These are phyloP conservation scores for Anorthoa munda DNA, from an alignment of 2,888 invertebrate genomes.

Conservation along the genomic window DNA sequence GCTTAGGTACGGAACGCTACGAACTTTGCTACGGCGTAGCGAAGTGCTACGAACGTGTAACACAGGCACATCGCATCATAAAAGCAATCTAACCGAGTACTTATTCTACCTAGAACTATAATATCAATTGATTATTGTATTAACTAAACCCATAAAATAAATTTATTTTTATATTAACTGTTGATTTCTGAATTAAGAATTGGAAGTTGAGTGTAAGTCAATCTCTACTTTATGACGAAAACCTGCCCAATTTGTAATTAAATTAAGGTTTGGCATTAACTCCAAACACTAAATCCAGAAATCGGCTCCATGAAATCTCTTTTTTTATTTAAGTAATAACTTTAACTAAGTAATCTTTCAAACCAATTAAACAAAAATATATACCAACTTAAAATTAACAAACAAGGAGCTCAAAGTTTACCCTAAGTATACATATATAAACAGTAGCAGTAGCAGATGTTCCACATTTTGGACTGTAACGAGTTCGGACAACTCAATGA, in stretches of 20 bases:
- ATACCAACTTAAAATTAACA: constrained; percentile 1
- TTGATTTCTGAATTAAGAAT: too few relatives aligned
- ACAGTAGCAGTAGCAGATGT: constrained; percentile 49
- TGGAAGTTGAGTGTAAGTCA: too few relatives aligned
- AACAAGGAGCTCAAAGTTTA: constrained; percentile 15
- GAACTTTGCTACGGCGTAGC: background rate
- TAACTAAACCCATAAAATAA: too few relatives aligned
- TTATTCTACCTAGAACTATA: too few relatives aligned
- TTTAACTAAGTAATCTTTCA: background rate
- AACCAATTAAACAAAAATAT: background rate
- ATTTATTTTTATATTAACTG: too few relatives aligned
- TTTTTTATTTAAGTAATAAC: background rate
- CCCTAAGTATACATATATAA: constrained; percentile 30
- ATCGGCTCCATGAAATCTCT: too few relatives aligned
- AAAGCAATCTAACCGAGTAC: too few relatives aligned
- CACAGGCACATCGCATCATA: background rate
- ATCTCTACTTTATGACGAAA: too few relatives aligned
- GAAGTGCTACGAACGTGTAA: background rate
- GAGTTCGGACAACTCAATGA: constrained; percentile 52
- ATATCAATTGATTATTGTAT: too few relatives aligned
- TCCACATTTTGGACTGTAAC: constrained; percentile 36
- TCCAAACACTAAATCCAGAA: too few relatives aligned
- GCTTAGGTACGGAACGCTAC: background rate
- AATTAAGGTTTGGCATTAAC: too few relatives aligned
- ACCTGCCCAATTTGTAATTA: too few relatives aligned